phyloP scores from a whole-genome alignment of 1,140 invertebrate genomes.

The Stenopsyche tienmushanensis region DNA sequence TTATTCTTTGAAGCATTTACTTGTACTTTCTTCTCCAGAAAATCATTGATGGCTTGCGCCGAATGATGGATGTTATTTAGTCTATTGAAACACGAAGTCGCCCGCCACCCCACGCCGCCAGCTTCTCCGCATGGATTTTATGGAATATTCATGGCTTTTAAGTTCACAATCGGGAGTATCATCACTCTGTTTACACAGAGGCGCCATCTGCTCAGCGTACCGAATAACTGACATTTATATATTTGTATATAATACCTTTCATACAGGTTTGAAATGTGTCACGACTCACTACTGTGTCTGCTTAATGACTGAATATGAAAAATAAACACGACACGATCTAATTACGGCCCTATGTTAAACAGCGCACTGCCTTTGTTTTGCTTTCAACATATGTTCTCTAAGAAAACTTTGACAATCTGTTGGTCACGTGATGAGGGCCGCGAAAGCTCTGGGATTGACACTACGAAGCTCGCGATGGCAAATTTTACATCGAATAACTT shows the following conservation, averaged over 20 bases:
- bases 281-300: slow-evolving; percentile 22
- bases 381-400: slow-evolving; percentile 31
- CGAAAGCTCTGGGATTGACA: too few species aligned
- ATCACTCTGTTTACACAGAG: slow-evolving; percentile 18
- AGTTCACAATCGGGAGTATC: too few species aligned
- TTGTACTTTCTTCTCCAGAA: too few species aligned
- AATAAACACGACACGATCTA: slow-evolving; percentile 30
- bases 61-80: too few species aligned
- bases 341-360: slow-evolving; percentile 18
- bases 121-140: too few species aligned
- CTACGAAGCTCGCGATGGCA: too few species aligned
- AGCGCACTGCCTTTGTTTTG: slow-evolving; percentile 23
- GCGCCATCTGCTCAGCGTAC: slow-evolving; percentile 15
- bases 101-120: too few species aligned
- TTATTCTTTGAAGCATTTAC: too few species aligned
- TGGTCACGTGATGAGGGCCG: background rate
- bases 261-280: slow-evolving; percentile 24
- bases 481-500: too few species aligned
- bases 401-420: slow-evolving; percentile 28
- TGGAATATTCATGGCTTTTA: too few species aligned
- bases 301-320: slow-evolving; percentile 37
- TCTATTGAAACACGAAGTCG: too few species aligned
- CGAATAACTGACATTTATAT: slow-evolving; percentile 9
- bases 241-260: slow-evolving; percentile 18
- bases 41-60: too few species aligned